These are phyloP conservation scores for Zhengitettix transpicula DNA, from an alignment of 2,888 invertebrate genomes.

Conservation along the genomic window DNA sequence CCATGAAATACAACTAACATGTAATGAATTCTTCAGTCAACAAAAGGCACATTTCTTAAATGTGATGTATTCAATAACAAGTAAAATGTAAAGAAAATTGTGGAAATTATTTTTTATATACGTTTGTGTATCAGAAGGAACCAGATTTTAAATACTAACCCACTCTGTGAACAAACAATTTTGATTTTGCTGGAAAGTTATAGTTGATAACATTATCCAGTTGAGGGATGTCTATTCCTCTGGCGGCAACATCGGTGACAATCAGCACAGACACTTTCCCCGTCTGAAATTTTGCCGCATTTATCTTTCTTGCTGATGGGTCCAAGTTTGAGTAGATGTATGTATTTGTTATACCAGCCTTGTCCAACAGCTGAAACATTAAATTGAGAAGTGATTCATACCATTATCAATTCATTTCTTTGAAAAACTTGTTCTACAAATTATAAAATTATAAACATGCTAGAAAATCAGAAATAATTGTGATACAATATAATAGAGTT, in stretches of 20 bases:
- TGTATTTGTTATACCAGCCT: slow-evolving; percentile 64
- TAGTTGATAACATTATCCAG: slow-evolving; percentile 93
- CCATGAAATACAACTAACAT: too few relatives aligned
- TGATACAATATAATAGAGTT: too few relatives aligned
- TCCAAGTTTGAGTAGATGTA: slow-evolving; percentile 92
- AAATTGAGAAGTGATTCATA: background rate
- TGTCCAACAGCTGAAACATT: slow-evolving; percentile 45
- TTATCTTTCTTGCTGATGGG: slow-evolving; percentile 84
- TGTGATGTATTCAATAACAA: background rate
- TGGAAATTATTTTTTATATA: too few relatives aligned
- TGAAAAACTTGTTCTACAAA: background rate
- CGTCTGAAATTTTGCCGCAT: slow-evolving; percentile 74
- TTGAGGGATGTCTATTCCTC: slow-evolving; percentile 93
- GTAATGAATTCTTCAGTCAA: too few relatives aligned
- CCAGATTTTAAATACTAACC: slow-evolving; percentile 42
- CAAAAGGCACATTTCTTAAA: too few relatives aligned
- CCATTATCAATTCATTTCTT: background rate
- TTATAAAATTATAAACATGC: background rate
- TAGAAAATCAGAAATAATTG: too few relatives aligned
- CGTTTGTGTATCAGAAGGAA: background rate
- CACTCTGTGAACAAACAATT: slow-evolving; percentile 95
- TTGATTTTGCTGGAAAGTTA: slow-evolving; percentile 92
- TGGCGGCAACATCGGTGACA: slow-evolving; percentile 94
- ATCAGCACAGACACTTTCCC: slow-evolving; percentile 69
- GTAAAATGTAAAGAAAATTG: background rate